Evolutionary conservation across 1,140 invertebrate genomes (phyloP).

Genomic region (Drosophila nasuta): DNA sequence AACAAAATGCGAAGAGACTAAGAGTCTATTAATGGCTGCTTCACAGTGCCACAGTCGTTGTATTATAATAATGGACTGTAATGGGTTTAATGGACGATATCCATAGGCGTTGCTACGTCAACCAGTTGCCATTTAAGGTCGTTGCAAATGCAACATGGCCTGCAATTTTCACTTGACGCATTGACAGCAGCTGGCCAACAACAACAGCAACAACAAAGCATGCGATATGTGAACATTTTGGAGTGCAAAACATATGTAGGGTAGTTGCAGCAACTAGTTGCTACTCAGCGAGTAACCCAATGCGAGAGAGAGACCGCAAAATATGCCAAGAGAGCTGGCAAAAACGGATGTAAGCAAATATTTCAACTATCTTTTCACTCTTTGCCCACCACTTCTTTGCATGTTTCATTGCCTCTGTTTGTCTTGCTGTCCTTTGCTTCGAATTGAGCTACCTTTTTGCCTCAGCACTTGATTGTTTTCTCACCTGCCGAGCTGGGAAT

Average conservation of each 20-base stretch:
- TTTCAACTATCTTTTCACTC: constrained; percentile 18
- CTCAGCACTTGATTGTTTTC: constrained; percentile 62
- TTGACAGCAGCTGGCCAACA: constrained; percentile 60
- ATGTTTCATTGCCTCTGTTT: neutral
- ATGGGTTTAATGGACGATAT: constrained; percentile 59
- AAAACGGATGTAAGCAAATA: constrained; percentile 63
- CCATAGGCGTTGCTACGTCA: constrained; percentile 68
- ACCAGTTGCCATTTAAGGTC: constrained; percentile 71
- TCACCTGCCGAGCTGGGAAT: constrained; percentile 38
- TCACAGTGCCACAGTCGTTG: neutral
- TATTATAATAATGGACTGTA: constrained; percentile 76
- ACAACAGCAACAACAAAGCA: constrained; percentile 25
- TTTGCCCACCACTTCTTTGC: neutral
- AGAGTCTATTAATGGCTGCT: constrained; percentile 7
- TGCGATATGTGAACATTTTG: constrained; percentile 19
- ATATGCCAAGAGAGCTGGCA: constrained; percentile 34
- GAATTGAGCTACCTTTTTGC: constrained; percentile 37
- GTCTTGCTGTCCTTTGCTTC: constrained; percentile 3
- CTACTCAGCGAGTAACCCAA: constrained; percentile 32
- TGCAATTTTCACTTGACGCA: constrained; percentile 76
- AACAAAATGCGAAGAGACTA: constrained; percentile 21
- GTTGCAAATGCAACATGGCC: constrained; percentile 57
- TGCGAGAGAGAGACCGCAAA: constrained; percentile 50
- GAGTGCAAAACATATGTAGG: constrained; percentile 1
- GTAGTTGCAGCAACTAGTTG: constrained; percentile 26